phyloP scores from a whole-genome alignment of 2,888 invertebrate species.

The Galerucella pusilla region DNA sequence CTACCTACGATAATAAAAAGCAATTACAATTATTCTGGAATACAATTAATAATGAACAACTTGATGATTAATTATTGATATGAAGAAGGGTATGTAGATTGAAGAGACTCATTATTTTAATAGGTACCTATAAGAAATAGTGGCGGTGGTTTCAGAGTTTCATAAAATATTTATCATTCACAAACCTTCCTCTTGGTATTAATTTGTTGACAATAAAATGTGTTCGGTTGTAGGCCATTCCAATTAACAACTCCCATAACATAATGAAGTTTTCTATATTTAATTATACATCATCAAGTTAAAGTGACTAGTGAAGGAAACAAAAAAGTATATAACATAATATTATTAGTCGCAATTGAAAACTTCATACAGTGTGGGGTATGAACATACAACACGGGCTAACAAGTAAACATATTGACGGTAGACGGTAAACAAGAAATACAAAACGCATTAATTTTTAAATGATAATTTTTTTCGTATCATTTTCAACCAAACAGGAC shows the following conservation, averaged over 20 bases:
- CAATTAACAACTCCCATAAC: conserved; percentile 14
- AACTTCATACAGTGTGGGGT: background rate
- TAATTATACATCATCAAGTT: background rate
- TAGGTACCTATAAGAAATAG: conserved; percentile 11
- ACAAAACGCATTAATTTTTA: no score
- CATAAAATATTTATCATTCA: conserved; percentile 34
- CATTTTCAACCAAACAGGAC: no score
- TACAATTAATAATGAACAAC: conserved; percentile 24
- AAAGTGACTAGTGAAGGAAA: background rate
- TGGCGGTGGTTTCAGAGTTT: conserved; percentile 23
- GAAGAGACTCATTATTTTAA: conserved; percentile 31
- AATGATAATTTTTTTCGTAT: no score
- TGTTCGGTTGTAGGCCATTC: conserved; percentile 18
- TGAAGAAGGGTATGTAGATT: conserved; percentile 8
- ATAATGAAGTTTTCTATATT: conserved; percentile 7
- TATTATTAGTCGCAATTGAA: conserved; percentile 3
- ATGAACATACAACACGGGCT: no score
- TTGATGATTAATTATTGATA: conserved; percentile 26
- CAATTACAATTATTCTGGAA: no score
- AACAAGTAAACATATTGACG: background rate
- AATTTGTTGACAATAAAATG: conserved; percentile 28
- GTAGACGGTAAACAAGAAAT: no score
- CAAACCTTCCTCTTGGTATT: conserved; percentile 7
- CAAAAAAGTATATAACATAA: background rate
- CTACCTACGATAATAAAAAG: no score